Evolutionary conservation across 2,888 invertebrate genomes (phyloP), one percentile per base, ranked within the genome.

Genomic region (Hipparchia sbordonii): DNA sequence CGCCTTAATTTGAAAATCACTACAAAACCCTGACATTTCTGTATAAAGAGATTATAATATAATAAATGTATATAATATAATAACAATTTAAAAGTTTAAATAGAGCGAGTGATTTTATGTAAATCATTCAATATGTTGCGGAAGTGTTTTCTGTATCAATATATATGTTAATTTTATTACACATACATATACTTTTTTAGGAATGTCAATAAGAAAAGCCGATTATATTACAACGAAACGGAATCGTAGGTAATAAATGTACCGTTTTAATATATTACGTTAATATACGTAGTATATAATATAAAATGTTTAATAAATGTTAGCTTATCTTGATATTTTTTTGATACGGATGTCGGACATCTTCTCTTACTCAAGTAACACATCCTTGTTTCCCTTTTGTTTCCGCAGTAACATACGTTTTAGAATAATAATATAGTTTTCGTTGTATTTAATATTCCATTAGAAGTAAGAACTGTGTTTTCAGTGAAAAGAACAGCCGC

Each of bases 1-100:
- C 45, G 12, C 45, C 13, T 48, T 46, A 46, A 13, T 62, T 62
- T 39, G 2, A 13, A 62, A 8, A 51, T 33, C 52, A 7, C 23
- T 52, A 51, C 33, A 33, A 6, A 65, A 75, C 76, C 73, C 76
- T 74, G 56, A 59, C 76, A 71, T 74, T 76, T 75, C 72, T 72
- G 23, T 62, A 67, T 75, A 57, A 56, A 70, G 73, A 72, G 67
- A 66, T 75, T 69, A 57, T 52, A 61, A 57, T 52, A 61, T 23
- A 33, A 61, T 23, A 33, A 67, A 52, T 33, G 46, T 59, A 51
- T 51, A 59, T 13, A 51, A 7, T 13, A 7, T 57, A 48, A 39
- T 51, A 63, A 72, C 67, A 74, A 70, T 72, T 72, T 70, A 74
- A 68, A 10, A 23, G 39, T 63, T 54, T 52, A 67, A 72, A 70